phyloP scores from a whole-genome alignment of 2,797 vertebrate species.

The Chaenodraco wilsoni region DNA sequence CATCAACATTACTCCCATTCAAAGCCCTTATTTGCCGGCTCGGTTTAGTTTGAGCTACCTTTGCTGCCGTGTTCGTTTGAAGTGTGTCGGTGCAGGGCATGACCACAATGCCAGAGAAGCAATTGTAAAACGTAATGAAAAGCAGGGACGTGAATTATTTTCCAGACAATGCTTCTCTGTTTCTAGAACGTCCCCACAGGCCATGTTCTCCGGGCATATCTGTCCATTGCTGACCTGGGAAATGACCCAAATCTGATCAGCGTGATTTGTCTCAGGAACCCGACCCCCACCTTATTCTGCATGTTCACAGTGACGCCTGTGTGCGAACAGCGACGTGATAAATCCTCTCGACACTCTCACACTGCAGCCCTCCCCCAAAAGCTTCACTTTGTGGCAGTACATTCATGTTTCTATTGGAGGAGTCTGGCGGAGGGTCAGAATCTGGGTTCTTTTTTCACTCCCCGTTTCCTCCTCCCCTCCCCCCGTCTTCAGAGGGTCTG shows the following conservation, averaged over 20 bases:
- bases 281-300: slow-evolving; percentile 47
- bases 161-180: slow-evolving; percentile 64
- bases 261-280: slow-evolving; percentile 78
- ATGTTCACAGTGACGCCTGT: slow-evolving; percentile 55
- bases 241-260: slow-evolving; percentile 68
- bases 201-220: slow-evolving; percentile 46
- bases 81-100: slow-evolving; percentile 24
- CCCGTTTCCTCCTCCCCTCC: slow-evolving; percentile 28
- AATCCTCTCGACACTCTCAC: slow-evolving; percentile 60
- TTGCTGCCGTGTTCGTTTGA: slow-evolving; percentile 12
- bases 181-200: slow-evolving; percentile 42
- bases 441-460: slow-evolving; percentile 55
- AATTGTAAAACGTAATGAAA: slow-evolving; percentile 60
- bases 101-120: slow-evolving; percentile 17
- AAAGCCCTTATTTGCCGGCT: neutral
- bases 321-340: slow-evolving; percentile 59
- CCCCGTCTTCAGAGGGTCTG: slow-evolving; percentile 50
- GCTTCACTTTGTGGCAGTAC: slow-evolving; percentile 52
- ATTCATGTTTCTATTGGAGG: slow-evolving; percentile 65
- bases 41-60: slow-evolving; percentile 9
- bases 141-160: slow-evolving; percentile 30
- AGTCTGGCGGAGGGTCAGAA: slow-evolving; percentile 46
- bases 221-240: slow-evolving; percentile 52
- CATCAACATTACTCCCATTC: slow-evolving; percentile 1
- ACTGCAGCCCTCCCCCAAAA: slow-evolving; percentile 26